A percentile compares a stretch with the other conserved stretches of the same genome.
These are phyloP conservation scores for Trematomus bernacchii DNA, from an alignment of 2,797 vertebrate genomes.

Conservation along the genomic window DNA sequence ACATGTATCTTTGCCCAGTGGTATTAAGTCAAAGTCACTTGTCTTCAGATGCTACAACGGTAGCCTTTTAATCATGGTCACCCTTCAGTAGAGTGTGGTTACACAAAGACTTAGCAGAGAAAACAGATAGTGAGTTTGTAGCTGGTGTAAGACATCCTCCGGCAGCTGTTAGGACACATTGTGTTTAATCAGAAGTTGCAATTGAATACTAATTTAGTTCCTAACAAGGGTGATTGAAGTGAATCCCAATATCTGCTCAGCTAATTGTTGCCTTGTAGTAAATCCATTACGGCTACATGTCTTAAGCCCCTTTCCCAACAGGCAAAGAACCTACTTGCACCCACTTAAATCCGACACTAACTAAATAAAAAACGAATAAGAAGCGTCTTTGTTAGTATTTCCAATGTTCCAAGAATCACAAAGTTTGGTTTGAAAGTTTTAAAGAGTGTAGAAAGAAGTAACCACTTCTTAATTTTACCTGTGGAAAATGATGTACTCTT, in stretches of 20 bases:
- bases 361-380: too few species aligned
- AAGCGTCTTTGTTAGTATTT: too few species aligned
- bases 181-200: constrained; percentile 4
- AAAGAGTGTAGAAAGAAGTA: too few species aligned
- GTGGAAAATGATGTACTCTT: too few species aligned
- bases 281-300: background rate
- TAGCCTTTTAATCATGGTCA: constrained; percentile 44
- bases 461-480: too few species aligned
- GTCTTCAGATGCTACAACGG: constrained; percentile 42
- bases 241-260: constrained; percentile 8
- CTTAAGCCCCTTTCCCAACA: too few species aligned
- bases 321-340: too few species aligned
- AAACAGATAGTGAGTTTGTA: constrained; percentile 4
- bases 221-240: constrained; percentile 21
- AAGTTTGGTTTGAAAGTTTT: too few species aligned
- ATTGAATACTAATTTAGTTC: constrained; percentile 28
- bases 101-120: constrained; percentile 27
- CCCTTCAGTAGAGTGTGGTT: constrained; percentile 16
- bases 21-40: constrained; percentile 67
- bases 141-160: constrained; percentile 5
- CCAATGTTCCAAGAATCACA: too few species aligned
- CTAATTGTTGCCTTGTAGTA: constrained; percentile 7
- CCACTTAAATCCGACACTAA: too few species aligned
- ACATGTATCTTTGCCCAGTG: constrained; percentile 33
- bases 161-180: constrained; percentile 8